Percentiles rank a stretch among this genome's conserved stretches.
These are phyloP conservation scores for Nomada fabriciana DNA, from an alignment of 2,888 invertebrate species.

Conservation along the genomic window DNA sequence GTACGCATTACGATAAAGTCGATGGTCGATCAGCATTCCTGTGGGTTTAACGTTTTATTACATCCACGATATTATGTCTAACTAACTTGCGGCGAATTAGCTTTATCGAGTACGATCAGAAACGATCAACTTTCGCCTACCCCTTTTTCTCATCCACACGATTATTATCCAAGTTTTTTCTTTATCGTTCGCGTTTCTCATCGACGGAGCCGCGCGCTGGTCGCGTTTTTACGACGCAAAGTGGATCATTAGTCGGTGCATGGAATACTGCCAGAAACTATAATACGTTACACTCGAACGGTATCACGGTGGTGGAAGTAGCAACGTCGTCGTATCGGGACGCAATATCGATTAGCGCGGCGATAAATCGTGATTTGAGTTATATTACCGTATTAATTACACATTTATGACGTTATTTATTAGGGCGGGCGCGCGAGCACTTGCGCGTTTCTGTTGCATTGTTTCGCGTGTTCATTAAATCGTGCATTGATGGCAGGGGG, in stretches of 20 bases:
- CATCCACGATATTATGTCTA: background rate
- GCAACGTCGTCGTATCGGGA: conserved; percentile 47
- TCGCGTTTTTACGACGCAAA: conserved; percentile 51
- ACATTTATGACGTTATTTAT: conserved; percentile 64
- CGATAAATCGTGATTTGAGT: conserved; percentile 58
- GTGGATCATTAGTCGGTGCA: conserved; percentile 52
- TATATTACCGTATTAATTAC: conserved; percentile 65
- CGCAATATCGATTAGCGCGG: conserved; percentile 57
- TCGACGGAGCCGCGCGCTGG: conserved; percentile 28
- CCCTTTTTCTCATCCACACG: background rate
- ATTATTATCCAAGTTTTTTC: conserved; percentile 39
- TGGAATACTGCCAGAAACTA: conserved; percentile 61
- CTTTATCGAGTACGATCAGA: background rate
- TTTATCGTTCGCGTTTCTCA: conserved; percentile 39
- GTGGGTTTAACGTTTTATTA: too few species aligned
- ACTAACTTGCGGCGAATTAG: background rate
- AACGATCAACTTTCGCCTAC: conserved; percentile 4
- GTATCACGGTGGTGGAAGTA: conserved; percentile 25
- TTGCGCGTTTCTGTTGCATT: conserved; percentile 59
- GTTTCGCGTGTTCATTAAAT: conserved; percentile 62
- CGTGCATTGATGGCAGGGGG: conserved; percentile 51
- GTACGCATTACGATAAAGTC: background rate
- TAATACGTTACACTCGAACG: conserved; percentile 57
- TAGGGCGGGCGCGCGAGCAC: conserved; percentile 10
- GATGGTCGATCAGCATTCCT: too few species aligned